Evolutionary conservation across 1,140 invertebrate species (phyloP), one percentile per base, ranked within the genome.

Genomic region (Cydia pomonella): DNA sequence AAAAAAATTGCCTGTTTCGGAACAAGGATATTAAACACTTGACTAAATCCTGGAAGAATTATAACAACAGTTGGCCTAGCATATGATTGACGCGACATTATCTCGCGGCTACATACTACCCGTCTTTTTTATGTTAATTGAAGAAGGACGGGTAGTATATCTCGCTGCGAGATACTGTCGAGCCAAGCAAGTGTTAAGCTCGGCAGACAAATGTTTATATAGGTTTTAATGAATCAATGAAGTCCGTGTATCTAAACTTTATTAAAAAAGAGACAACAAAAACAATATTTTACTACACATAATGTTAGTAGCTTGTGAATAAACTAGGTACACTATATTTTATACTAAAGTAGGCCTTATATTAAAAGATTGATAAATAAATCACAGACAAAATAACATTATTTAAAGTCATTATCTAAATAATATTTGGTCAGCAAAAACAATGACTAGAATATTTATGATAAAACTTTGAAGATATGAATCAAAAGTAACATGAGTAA

Each of bases 391-490:
- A 69, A 69, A 18, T 69, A 69, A 69, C 64, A 69, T 23, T 38
- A 69, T 69, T 69, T 69, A 69, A 69, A 69, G 64, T 33, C 29
- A 13, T 66, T n/a, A 53, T 59, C 0, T 59, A 33, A 69, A 69
- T 69, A 69, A 33, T 69, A 33, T 69, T 69, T 69, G 64, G 64
- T 69, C 33, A 69, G 63, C 16, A 13, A 33, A 69, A 69, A 33
- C 29, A 21, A 69, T 38, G 64, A 69, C 64, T 69, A 69, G 64
- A 69, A 29, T 29, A 64, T 69, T 69, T 23, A 21, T 33, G 25
- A 66, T 29, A 66, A 33, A 69, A 10, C 9, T 69, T 69, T 69
- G n/a, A 69, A 69, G 33, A 69, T 69, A 69, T 69, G 0, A 69
- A 69, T 16, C 12, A 18, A 66, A 33, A 69, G 0, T 69, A 69